A percentile compares a stretch with the other conserved stretches of the same genome.
These are phyloP conservation scores for Anguilla pacifica DNA, from an alignment of 2,797 vertebrate species.

Conservation along the genomic window DNA sequence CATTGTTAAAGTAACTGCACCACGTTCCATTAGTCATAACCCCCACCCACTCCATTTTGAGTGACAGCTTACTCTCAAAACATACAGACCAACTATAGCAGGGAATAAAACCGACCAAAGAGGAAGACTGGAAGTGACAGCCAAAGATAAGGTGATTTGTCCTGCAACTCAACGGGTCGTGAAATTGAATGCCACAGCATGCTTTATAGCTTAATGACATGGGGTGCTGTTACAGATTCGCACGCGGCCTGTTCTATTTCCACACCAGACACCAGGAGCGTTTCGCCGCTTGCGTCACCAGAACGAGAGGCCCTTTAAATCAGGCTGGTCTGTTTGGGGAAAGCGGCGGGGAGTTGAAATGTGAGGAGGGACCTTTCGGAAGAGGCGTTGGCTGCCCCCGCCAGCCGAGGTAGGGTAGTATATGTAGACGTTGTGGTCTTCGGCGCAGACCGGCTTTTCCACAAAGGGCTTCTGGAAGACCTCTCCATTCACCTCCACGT, in stretches of 20 bases:
- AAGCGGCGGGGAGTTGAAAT: neutral
- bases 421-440: conserved; percentile 99
- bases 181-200: conserved; percentile 10
- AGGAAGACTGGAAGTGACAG: conserved; percentile 4
- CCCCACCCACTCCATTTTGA: neutral
- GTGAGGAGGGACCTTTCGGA: conserved; percentile 85
- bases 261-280: neutral
- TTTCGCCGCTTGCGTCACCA: neutral
- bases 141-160: conserved; percentile 7
- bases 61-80: neutral
- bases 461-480: conserved; percentile 97
- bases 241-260: conserved; percentile 1
- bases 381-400: conserved; percentile 96
- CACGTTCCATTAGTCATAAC: neutral
- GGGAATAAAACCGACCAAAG: neutral
- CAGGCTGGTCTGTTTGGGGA: neutral
- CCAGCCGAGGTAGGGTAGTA: conserved; percentile 97
- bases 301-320: conserved; percentile 7
- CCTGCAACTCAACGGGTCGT: neutral
- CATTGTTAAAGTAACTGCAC: neutral
- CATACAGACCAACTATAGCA: neutral
- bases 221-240: neutral
- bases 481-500: conserved; percentile 95
- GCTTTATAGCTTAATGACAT: conserved; percentile 4
- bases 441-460: conserved; percentile 96